Evolutionary conservation across 2,113 vertebrate genomes (phyloP).

Genomic region (Oncorhynchus gorbuscha): DNA sequence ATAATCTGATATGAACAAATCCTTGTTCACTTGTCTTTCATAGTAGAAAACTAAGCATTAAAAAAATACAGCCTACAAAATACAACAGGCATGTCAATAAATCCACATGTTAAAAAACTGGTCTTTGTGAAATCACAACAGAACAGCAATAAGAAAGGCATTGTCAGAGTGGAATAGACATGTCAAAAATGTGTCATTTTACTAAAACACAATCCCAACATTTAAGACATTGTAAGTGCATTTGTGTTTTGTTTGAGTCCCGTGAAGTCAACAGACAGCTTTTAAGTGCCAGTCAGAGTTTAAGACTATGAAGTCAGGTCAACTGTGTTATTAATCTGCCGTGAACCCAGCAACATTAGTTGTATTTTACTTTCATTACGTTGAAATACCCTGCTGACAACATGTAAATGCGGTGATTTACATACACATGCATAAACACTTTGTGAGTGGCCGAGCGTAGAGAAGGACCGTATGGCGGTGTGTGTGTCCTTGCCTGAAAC

Average conservation of each 20-base stretch:
- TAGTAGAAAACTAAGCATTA: neutral
- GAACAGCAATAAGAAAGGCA: conserved; percentile 9
- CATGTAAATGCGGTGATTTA: no score
- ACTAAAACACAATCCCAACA: conserved; percentile 8
- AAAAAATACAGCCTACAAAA: conserved; percentile 27
- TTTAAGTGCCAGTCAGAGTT: neutral
- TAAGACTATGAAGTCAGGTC: neutral
- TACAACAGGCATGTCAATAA: conserved; percentile 66
- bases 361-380: neutral
- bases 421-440: no score
- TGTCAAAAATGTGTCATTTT: conserved; percentile 13
- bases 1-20: conserved; percentile 19
- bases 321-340: neutral
- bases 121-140: conserved; percentile 7
- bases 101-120: conserved; percentile 34
- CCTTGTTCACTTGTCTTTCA: conserved; percentile 19
- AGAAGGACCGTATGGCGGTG: no score
- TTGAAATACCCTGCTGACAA: no score
- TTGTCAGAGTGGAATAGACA: neutral
- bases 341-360: neutral
- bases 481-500: no score
- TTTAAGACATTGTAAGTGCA: conserved; percentile 49
- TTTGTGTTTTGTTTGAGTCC: conserved; percentile 30
- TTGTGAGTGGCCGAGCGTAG: no score
- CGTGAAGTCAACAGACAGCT: neutral